Base-by-base conservation (phyloP, 2,113 vertebrate genomes). In the Cichladusa arquata region DNA sequence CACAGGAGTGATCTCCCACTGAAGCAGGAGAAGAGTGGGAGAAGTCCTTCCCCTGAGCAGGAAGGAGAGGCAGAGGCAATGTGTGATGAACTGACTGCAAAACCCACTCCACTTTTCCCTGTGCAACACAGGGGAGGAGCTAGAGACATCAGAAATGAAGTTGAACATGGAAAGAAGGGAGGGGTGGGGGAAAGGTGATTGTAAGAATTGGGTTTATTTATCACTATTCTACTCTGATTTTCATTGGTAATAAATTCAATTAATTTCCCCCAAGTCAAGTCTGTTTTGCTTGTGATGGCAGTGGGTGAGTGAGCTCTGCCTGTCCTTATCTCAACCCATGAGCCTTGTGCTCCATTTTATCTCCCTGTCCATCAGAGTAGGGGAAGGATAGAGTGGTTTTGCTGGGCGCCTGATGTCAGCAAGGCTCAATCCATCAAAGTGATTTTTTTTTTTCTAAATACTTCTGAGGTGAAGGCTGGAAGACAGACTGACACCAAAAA, bases 121-220 rank as follows among this genome's bases (percentile, higher is more conserved):
- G 26, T 0, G 0, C 67, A 25, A 7, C 31, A 19, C 34, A 31
- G 31, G 11, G 57, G 3, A 72, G 6, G 25, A 88, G 42, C 18
- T 1, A 65, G 44, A 36, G 22, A 58, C 73, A 36, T 57, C 14
- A 23, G 31, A 50, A 57, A 18, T 36, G 36, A 80, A 64, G 42
- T 4, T 34, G 34, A 81, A 36, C 26, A 44, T 33, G 26, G 26
- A 53, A 45, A 53, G 19, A 78, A 69, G 15, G 9, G 4, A 78
- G 14, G 12, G 13, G 5, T 36, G 6, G 26, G 10, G 6, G 12
- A 13, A 72, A 65, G 10, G 14, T 58, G 31, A 33, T 56, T 57
- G 56, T 57, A 72, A 50, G 31, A 73, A 24, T 26, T 44, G 6
- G 6, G 12, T 64, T 80, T 64, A 48, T 48, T 64, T 65, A 40